These are phyloP conservation scores for Archegozetes longisetosus DNA, from an alignment of 1,140 invertebrate species.

Conservation along the genomic window DNA sequence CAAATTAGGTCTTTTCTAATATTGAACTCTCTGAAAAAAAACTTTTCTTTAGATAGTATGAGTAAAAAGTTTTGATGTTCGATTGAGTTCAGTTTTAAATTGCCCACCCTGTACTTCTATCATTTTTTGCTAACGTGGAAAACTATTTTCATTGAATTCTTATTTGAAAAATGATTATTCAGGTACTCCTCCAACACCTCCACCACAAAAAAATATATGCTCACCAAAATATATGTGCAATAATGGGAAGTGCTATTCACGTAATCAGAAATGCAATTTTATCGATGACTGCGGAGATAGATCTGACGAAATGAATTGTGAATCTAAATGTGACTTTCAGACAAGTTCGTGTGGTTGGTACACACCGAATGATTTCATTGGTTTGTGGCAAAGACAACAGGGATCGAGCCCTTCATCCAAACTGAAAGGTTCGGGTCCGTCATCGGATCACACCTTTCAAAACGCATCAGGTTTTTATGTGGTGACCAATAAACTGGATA, in stretches of 20 bases:
- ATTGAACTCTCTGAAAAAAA: no score
- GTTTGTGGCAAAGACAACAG: neutral
- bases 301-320: conserved; percentile 66
- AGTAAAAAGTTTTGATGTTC: no score
- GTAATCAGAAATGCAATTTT: conserved; percentile 65
- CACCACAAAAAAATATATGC: conserved; percentile 3
- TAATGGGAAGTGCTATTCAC: conserved; percentile 55
- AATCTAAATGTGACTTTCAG: conserved; percentile 11
- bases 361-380: neutral
- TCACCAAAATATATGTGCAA: conserved; percentile 7
- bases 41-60: no score
- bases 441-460: neutral
- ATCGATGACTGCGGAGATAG: conserved; percentile 80
- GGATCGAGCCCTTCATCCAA: neutral
- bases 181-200: no score
- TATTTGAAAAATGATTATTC: no score
- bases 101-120: neutral
- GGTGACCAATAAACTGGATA: neutral
- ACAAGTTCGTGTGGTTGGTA: conserved; percentile 6
- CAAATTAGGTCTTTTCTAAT: no score
- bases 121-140: neutral
- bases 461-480: neutral
- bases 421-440: neutral
- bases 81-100: no score
- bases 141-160: neutral